phyloP scores from a whole-genome alignment of 1,140 invertebrate species.

The Aphidius gifuensis region DNA sequence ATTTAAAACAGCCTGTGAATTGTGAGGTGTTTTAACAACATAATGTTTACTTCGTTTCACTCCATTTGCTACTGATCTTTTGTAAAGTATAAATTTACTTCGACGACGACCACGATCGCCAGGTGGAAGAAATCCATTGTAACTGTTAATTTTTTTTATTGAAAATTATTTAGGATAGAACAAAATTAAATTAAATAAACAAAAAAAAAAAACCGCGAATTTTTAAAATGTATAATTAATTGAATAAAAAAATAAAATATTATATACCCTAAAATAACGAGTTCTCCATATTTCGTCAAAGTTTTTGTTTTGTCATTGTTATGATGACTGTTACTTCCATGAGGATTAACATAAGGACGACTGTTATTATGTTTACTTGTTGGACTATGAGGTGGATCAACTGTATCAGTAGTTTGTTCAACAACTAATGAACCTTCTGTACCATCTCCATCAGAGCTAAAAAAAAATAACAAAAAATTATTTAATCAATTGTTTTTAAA shows the following conservation, averaged over 20 bases:
- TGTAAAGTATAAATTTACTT: constrained; percentile 90
- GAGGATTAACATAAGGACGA: constrained; percentile 46
- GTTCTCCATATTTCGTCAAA: constrained; percentile 84
- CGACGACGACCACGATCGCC: constrained; percentile 87
- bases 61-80: constrained; percentile 81
- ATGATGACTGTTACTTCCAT: constrained; percentile 47
- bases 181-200: neutral
- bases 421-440: constrained; percentile 52
- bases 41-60: constrained; percentile 94
- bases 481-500: constrained; percentile 6
- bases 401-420: constrained; percentile 50
- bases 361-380: constrained; percentile 47
- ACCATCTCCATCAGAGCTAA: constrained; percentile 54
- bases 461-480: constrained; percentile 31
- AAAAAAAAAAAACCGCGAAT: neutral
- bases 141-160: constrained; percentile 53
- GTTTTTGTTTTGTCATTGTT: constrained; percentile 65
- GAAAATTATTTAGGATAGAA: neutral
- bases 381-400: constrained; percentile 50
- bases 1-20: constrained; percentile 88
- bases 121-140: constrained; percentile 91
- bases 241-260: constrained; percentile 2
- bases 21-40: constrained; percentile 87
- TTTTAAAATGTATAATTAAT: neutral
- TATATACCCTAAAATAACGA: constrained; percentile 88